Conservation (phyloP, 2,797 vertebrate species). For the Coendou prehensilis region DNA sequence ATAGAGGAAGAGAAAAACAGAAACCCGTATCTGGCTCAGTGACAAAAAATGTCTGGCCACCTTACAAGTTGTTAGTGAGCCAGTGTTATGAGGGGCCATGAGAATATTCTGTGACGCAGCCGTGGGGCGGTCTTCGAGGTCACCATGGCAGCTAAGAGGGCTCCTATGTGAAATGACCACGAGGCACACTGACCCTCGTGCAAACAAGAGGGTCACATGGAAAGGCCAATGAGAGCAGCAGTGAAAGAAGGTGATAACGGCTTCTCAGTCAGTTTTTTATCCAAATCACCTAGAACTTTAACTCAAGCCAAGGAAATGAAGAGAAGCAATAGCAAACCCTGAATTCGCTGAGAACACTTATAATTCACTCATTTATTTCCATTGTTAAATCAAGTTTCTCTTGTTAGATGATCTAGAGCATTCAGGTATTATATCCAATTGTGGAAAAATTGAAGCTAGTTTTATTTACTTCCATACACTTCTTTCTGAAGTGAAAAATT, state of each 20-base stretch:
- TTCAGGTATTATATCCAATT: not conserved
- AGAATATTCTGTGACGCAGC: not conserved
- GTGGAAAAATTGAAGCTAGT: not conserved
- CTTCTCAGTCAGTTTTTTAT: not conserved
- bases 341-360: not conserved
- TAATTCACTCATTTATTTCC: not conserved
- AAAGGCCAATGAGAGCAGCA: not conserved
- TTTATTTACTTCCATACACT: not conserved
- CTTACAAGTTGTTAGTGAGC: not conserved
- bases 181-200: not conserved
- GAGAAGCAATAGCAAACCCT: not conserved
- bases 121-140: too few relatives aligned
- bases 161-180: not conserved
- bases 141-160: not conserved
- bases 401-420: not conserved
- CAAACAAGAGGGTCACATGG: not conserved
- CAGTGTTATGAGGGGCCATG: too few relatives aligned
- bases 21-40: not conserved
- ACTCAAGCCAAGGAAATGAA: not conserved
- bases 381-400: not conserved
- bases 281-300: not conserved
- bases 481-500: not conserved
- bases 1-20: not conserved
- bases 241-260: not conserved
- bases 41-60: not conserved